These are phyloP conservation scores for Dryas iulia DNA, from an alignment of 1,140 invertebrate species.

Conservation along the genomic window DNA sequence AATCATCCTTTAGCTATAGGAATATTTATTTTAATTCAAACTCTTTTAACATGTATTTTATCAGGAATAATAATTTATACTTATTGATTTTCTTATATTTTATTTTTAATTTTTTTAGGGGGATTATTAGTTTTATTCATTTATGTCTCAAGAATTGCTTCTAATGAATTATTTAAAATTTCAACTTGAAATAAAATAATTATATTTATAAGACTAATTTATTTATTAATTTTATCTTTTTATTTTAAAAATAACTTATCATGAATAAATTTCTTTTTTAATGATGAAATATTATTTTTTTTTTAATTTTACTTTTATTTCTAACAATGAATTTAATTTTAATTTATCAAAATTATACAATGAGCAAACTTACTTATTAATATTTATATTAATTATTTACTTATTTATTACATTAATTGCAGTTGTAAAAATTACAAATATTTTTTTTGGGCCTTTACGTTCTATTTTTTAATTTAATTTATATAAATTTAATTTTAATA, in stretches of 20 bases:
- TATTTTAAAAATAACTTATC: constrained; percentile 44
- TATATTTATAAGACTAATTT: constrained; percentile 43
- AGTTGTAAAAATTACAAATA: constrained; percentile 74
- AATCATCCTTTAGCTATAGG: constrained; percentile 78
- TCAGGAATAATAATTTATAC: constrained; percentile 61
- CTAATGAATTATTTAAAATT: constrained; percentile 79
- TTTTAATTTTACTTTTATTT: constrained; percentile 41
- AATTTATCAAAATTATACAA: no score
- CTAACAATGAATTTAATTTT: no score
- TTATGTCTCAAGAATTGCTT: constrained; percentile 80
- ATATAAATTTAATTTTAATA: no score
- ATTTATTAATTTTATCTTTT: constrained; percentile 34
- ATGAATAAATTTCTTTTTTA: constrained; percentile 39
- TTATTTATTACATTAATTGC: constrained; percentile 77
- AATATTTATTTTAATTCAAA: constrained; percentile 76
- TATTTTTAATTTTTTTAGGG: constrained; percentile 80
- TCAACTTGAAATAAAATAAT: no score
- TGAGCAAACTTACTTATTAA: constrained; percentile 63
- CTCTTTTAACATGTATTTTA: constrained; percentile 63
- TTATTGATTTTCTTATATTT: constrained; percentile 77
- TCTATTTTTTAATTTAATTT: no score
- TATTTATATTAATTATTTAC: constrained; percentile 76
- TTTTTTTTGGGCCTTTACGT: constrained; percentile 46
- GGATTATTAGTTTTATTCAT: constrained; percentile 81
- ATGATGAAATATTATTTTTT: constrained; percentile 45